Percentiles rank a stretch among this genome's conserved stretches.
Conservation (phyloP, 2,797 vertebrate species). For the Lithobates pipiens region DNA sequence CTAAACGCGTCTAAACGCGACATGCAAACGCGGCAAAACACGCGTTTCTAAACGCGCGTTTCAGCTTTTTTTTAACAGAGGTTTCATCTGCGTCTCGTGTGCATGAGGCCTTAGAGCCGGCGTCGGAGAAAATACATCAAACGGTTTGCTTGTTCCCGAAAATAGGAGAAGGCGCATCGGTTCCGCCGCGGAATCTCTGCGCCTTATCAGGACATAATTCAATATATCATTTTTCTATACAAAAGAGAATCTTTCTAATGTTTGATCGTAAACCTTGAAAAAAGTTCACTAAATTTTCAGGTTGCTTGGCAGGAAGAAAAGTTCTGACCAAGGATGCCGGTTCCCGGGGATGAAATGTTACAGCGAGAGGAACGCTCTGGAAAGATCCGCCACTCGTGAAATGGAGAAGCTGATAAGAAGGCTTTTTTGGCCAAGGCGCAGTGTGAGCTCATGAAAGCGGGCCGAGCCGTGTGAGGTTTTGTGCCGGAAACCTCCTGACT, state of each 20-base stretch:
- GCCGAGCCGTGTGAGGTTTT: no score
- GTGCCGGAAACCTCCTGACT: no score
- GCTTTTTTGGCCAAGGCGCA: no score
- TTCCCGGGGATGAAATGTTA: not conserved
- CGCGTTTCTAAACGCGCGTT: no score
- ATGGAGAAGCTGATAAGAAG: no score
- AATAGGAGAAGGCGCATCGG: not conserved
- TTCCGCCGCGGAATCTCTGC: not conserved
- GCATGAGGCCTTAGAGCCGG: no score
- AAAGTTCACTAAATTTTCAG: not conserved
- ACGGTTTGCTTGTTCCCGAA: not conserved
- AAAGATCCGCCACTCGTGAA: no score
- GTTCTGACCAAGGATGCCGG: not conserved
- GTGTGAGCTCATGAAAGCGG: no score
- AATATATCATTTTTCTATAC: not conserved
- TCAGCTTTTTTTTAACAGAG: no score
- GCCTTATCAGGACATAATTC: not conserved
- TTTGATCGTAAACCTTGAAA: not conserved
- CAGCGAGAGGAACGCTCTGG: not conserved
- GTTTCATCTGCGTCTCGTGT: no score
- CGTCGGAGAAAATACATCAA: slow-evolving; percentile 1
- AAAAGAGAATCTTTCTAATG: not conserved
- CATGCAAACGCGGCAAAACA: no score
- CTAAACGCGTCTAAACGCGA: no score
- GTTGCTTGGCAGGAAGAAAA: not conserved